Evolutionary conservation across 2,888 invertebrate species (phyloP), one percentile per base, ranked within the genome.

Genomic region (Epinotia demarniana): DNA sequence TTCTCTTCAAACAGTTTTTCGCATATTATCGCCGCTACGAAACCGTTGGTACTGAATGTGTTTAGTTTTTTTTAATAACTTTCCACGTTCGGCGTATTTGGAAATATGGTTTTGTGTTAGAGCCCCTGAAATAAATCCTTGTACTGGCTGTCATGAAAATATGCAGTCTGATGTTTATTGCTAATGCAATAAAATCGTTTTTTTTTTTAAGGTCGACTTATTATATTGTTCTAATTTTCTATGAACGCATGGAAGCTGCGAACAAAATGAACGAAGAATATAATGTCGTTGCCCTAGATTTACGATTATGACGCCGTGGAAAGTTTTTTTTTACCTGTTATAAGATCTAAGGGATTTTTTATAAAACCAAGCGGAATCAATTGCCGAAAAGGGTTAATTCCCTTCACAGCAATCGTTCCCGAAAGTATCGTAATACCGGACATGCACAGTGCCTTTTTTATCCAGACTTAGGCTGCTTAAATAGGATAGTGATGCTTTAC

Each of bases 381-480:
- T 19, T 66, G 66, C 3, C 33, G 53, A 33, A 2, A 66, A 53
- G n/a, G 46, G n/a, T 11, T 11, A 61, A 3, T 18, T 13, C 8
- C 16, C 43, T 19, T 49, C 23, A 27, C 49, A 11, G n/a, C 33
- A 66, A 12, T 55, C 27, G 18, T 27, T n/a, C n/a, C 9, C 16
- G 49, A 66, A 27, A 33, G 66, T 53, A 66, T 55, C 27, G 66
- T 33, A 12, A 16, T 13, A 33, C 18, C 53, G 53, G 27, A 53
- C 66, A 23, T n/a, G 64, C 49, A 27, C 16, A 64, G 66, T 66
- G 66, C 66, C 66, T 33, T 53, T n/a, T n/a, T 64, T 19, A 57
- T 57, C 9, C 23, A 49, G 9, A 6, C 63, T 49, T 66, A 55
- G 66, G 66, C 53, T 27, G 66, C 53, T 66, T 55, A 53, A 3